Percentiles rank a stretch among this genome's conserved stretches.
These are phyloP conservation scores for Apodemia zela DNA, from an alignment of 2,888 invertebrate genomes.

Conservation along the genomic window DNA sequence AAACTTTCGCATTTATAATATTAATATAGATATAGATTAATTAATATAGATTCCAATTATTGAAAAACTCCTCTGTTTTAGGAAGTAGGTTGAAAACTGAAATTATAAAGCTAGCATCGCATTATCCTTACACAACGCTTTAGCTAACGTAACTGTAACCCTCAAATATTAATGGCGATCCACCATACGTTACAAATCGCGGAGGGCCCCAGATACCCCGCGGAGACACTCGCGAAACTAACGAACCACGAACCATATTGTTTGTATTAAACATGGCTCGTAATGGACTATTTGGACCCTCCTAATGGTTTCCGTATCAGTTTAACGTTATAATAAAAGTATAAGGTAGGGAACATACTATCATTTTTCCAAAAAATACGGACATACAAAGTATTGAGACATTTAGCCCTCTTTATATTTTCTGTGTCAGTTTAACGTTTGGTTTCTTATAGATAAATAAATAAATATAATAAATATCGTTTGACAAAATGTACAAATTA, in stretches of 20 bases:
- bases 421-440: background rate
- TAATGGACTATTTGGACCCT: constrained; percentile 33
- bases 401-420: constrained; percentile 27
- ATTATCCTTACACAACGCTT: no score
- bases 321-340: background rate
- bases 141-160: background rate
- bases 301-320: constrained; percentile 19
- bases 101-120: no score
- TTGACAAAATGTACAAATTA: no score
- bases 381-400: constrained; percentile 24
- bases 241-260: constrained; percentile 70
- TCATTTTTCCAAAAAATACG: no score
- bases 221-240: constrained; percentile 41
- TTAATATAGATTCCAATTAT: no score
- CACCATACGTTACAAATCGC: constrained; percentile 28
- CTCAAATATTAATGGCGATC: constrained; percentile 4
- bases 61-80: no score
- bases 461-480: no score
- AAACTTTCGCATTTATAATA: no score
- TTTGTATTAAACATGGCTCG: constrained; percentile 43
- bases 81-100: no score
- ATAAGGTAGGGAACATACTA: no score
- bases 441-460: no score
- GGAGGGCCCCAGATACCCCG: constrained; percentile 36
- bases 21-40: no score